phyloP scores from a whole-genome alignment of 2,797 vertebrate species.

The Scolopax bukidnonensis region DNA sequence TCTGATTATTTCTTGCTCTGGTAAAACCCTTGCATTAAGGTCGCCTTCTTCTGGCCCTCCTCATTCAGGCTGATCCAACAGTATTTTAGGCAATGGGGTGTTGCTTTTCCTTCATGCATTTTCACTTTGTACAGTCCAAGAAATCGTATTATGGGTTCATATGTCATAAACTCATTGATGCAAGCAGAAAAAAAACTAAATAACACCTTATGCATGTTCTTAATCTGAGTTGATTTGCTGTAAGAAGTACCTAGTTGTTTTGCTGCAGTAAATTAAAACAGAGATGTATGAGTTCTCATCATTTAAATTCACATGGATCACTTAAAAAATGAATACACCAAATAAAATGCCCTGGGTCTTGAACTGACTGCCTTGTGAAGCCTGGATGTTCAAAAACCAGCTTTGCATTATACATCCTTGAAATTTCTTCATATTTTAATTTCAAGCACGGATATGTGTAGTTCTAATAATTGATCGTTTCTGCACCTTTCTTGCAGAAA shows the following conservation, averaged over 20 bases:
- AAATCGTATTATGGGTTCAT: background rate
- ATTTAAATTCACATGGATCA: constrained; percentile 23
- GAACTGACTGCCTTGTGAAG: constrained; percentile 13
- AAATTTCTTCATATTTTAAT: constrained; percentile 17
- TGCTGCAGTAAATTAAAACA: constrained; percentile 3
- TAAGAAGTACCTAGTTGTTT: background rate
- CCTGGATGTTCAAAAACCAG: background rate
- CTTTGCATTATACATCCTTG: background rate
- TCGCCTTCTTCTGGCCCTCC: background rate
- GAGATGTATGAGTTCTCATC: background rate
- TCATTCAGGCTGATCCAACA: background rate
- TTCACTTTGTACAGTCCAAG: background rate
- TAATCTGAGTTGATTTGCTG: background rate
- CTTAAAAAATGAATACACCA: constrained; percentile 35
- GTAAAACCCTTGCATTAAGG: background rate
- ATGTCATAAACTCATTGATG: background rate
- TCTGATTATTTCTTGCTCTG: background rate
- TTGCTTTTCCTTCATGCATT: background rate
- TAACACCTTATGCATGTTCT: background rate
- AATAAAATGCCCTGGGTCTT: constrained; percentile 33
- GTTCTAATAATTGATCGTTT: background rate
- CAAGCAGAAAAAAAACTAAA: background rate
- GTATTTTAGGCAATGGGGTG: background rate
- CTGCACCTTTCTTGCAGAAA: constrained; percentile 1
- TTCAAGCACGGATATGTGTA: background rate